Percentiles rank a stretch among this genome's conserved stretches.
Conservation (phyloP, 2,113 vertebrate species). For the Agapornis roseicollis region DNA sequence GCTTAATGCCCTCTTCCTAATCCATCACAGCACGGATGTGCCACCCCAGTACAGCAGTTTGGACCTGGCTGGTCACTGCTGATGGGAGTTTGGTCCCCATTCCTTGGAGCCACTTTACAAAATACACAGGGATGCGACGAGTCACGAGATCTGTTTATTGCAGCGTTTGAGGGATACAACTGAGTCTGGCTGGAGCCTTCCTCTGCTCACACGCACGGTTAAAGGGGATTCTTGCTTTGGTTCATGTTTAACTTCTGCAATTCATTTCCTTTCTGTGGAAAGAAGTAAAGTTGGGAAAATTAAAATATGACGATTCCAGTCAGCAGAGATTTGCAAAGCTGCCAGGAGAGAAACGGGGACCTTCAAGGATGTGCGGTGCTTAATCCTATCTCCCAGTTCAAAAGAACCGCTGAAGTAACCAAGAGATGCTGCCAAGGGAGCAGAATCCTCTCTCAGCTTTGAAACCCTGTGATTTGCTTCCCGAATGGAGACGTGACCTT, state of each 20-base stretch:
- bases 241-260: conserved; percentile 51
- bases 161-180: conserved; percentile 3
- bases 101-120: conserved; percentile 27
- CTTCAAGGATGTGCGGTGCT: not conserved
- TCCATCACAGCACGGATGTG: not conserved
- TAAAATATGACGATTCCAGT: not conserved
- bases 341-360: not conserved
- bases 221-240: conserved; percentile 39
- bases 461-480: not conserved
- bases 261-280: conserved; percentile 70
- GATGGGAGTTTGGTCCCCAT: not conserved
- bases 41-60: not conserved
- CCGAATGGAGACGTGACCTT: not conserved
- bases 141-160: conserved; percentile 43
- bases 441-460: not conserved
- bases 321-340: conserved; percentile 25
- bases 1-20: not conserved
- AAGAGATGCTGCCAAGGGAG: not conserved
- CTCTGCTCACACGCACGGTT: conserved; percentile 16
- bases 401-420: not conserved
- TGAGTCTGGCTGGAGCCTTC: not conserved
- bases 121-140: conserved; percentile 52
- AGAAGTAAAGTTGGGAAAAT: conserved; percentile 68
- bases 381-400: not conserved
- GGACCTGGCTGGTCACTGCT: not conserved